phyloP scores from a whole-genome alignment of 2,888 invertebrate genomes.

The Perdita meconis region DNA sequence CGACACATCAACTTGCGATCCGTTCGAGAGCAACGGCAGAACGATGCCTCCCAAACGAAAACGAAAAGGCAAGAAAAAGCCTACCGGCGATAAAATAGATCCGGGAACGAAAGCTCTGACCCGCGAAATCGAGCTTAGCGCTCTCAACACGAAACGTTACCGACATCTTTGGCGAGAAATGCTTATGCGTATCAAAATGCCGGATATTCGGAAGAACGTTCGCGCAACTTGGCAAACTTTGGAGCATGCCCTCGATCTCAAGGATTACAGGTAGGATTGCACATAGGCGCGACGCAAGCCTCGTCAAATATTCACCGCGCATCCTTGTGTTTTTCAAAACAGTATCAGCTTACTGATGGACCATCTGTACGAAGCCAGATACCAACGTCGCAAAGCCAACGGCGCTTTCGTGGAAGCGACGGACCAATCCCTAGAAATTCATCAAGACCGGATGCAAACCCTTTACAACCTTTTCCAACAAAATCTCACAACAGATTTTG shows the following conservation, averaged over 20 bases:
- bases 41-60: conserved; percentile 27
- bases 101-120: conserved; percentile 77
- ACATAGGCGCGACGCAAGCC: no score
- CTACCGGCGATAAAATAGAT: conserved; percentile 70
- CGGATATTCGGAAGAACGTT: conserved; percentile 82
- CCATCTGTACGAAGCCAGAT: conserved; percentile 81
- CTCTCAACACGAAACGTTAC: conserved; percentile 77
- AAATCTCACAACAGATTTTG: conserved; percentile 58
- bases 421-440: conserved; percentile 80
- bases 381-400: conserved; percentile 82
- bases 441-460: conserved; percentile 74
- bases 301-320: no score
- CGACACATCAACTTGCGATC: no score
- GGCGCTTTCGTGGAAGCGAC: conserved; percentile 82
- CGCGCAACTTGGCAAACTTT: conserved; percentile 84
- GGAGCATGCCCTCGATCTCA: conserved; percentile 84
- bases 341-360: conserved; percentile 79
- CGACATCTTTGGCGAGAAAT: conserved; percentile 82
- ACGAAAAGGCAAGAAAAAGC: background rate
- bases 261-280: conserved; percentile 81
- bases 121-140: conserved; percentile 82
- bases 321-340: no score
- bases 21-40: background rate
- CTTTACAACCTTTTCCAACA: conserved; percentile 59
- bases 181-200: conserved; percentile 82